These are phyloP conservation scores for Phalanger gymnotis DNA, from an alignment of 2,797 vertebrate species.

Conservation along the genomic window DNA sequence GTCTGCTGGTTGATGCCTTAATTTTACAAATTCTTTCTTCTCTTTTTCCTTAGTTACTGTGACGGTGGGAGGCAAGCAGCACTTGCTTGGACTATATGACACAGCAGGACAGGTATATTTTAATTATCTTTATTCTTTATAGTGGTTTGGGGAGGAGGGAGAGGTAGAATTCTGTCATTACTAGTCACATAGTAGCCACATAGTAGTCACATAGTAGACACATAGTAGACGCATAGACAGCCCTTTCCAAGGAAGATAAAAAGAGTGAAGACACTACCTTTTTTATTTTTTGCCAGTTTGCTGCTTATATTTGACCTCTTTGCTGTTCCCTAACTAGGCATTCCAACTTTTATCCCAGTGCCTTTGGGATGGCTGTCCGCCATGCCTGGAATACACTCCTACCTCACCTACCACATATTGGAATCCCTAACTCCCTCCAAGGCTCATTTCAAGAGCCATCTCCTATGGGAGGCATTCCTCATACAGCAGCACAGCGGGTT, in stretches of 20 bases:
- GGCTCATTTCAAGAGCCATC: not conserved
- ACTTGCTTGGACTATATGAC: slow-evolving; percentile 91
- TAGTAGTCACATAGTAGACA: no score
- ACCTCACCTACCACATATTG: not conserved
- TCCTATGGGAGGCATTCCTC: not conserved
- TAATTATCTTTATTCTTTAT: slow-evolving; percentile 32
- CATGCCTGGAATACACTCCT: not conserved
- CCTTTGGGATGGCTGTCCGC: not conserved
- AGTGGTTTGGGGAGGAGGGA: not conserved
- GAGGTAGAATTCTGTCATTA: not conserved
- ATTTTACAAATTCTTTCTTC: slow-evolving; percentile 66
- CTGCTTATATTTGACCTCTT: not conserved
- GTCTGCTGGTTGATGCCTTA: not conserved
- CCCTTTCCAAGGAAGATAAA: not conserved
- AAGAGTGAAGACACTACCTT: not conserved
- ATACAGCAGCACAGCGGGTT: not conserved
- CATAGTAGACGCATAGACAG: not conserved
- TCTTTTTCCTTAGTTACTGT: slow-evolving; percentile 88
- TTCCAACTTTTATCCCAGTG: not conserved
- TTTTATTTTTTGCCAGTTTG: not conserved
- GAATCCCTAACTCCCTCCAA: not conserved
- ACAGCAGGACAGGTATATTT: slow-evolving; percentile 91
- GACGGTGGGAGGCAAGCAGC: slow-evolving; percentile 91
- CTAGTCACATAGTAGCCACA: not conserved
- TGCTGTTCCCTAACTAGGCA: not conserved